Evolutionary conservation across 64 coral and sea anemone species (phyloP).

Genomic region (Montipora foliosa): DNA sequence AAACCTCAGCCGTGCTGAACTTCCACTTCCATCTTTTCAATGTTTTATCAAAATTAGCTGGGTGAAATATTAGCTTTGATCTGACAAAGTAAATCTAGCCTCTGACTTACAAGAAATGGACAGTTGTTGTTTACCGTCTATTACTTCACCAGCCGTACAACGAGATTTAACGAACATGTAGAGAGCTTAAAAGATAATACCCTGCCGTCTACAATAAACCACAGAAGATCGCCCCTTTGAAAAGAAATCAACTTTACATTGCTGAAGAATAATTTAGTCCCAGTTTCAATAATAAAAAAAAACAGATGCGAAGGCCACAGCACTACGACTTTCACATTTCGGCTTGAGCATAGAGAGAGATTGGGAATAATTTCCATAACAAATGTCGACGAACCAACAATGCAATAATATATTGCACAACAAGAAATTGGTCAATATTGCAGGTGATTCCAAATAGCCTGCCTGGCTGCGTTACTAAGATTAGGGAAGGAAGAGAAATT

Average conservation of each 20-base stretch:
- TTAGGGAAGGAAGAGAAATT: constrained; percentile 33
- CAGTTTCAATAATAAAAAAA: not conserved
- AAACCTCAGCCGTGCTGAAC: not conserved
- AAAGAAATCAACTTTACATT: not conserved
- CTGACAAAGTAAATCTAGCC: constrained; percentile 73
- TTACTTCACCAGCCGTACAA: constrained; percentile 88
- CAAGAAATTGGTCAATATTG: constrained; percentile 68
- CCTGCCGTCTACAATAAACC: not conserved
- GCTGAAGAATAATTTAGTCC: not conserved
- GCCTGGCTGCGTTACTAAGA: constrained; percentile 42
- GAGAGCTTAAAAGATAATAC: constrained; percentile 14
- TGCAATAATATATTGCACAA: constrained; percentile 82
- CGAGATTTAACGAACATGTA: constrained; percentile 33
- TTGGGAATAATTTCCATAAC: constrained; percentile 91
- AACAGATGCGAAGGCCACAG: not conserved
- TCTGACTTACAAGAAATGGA: constrained; percentile 77
- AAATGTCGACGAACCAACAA: constrained; percentile 90
- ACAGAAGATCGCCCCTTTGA: not conserved
- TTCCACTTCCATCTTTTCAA: constrained; percentile 11
- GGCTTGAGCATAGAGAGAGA: constrained; percentile 48
- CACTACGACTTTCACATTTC: constrained; percentile 22
- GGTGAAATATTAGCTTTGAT: constrained; percentile 74
- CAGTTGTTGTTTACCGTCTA: constrained; percentile 94
- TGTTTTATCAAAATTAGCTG: constrained; percentile 88
- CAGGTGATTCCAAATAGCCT: constrained; percentile 75